A percentile compares a stretch with the other conserved stretches of the same genome.
phyloP scores from a whole-genome alignment of 2,797 vertebrate genomes.

The Enteromius fasciolatus region DNA sequence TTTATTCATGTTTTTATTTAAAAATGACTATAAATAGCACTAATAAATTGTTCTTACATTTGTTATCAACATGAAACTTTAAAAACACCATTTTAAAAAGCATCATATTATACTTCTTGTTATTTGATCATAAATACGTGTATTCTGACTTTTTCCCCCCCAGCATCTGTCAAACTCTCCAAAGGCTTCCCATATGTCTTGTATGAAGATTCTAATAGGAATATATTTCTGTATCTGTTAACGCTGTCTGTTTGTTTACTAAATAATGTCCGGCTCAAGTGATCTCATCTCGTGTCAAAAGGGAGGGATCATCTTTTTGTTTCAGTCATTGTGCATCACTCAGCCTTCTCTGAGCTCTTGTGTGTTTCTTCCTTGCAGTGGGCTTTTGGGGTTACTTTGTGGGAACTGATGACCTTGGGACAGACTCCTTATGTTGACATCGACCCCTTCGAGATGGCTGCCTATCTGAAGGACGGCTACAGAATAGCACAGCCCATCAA shows the following conservation, averaged over 20 bases:
- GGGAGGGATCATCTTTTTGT: background rate
- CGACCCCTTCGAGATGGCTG: conserved; percentile 98
- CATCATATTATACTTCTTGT: background rate
- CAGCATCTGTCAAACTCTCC: background rate
- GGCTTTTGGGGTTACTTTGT: conserved; percentile 96
- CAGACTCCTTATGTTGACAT: conserved; percentile 98
- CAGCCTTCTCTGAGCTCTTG: background rate
- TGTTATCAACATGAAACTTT: background rate
- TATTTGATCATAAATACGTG: background rate
- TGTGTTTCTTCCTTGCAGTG: conserved; percentile 78
- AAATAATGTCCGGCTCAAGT: background rate
- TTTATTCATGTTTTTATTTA: background rate
- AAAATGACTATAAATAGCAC: background rate
- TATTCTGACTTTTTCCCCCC: background rate
- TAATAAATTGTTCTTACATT: background rate
- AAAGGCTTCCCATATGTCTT: background rate
- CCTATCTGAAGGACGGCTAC: conserved; percentile 98
- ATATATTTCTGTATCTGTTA: background rate
- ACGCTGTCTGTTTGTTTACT: conserved; percentile 8
- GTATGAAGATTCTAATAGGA: background rate
- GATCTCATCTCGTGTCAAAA: background rate
- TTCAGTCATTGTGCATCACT: background rate
- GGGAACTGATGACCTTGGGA: conserved; percentile 98
- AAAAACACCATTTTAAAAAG: background rate
- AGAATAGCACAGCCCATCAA: conserved; percentile 99